Evolutionary conservation across 2,888 invertebrate genomes (phyloP).

Genomic region (Metallyticus violacea): DNA sequence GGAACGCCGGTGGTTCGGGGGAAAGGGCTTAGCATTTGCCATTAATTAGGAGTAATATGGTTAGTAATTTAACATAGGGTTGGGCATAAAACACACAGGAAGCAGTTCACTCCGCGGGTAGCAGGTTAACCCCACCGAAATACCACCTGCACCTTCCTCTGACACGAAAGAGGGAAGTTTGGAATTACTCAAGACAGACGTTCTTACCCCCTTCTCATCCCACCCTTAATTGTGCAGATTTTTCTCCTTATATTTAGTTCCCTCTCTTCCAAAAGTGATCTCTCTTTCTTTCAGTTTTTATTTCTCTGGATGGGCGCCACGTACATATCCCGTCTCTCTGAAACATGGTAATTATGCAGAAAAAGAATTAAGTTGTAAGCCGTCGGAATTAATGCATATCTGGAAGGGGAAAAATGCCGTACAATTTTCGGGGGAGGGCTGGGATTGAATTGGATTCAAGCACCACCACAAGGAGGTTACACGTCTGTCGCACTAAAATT

Average conservation of each 20-base stretch:
- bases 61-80: conserved; percentile 31
- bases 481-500: conserved; percentile 28
- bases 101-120: neutral
- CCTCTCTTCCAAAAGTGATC: conserved; percentile 24
- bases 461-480: neutral
- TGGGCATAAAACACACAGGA: conserved; percentile 23
- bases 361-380: conserved; percentile 33
- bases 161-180: neutral
- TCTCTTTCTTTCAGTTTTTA: conserved; percentile 1
- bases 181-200: conserved; percentile 18
- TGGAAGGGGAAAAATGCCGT: conserved; percentile 3
- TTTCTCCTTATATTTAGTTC: neutral
- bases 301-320: neutral
- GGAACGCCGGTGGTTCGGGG: neutral
- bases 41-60: conserved; percentile 33
- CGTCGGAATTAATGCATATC: conserved; percentile 31
- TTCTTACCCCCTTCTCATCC: conserved; percentile 14
- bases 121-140: conserved; percentile 26
- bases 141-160: conserved; percentile 28
- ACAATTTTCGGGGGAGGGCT: neutral
- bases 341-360: conserved; percentile 28
- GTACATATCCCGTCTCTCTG: neutral
- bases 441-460: neutral
- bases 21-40: conserved; percentile 17
- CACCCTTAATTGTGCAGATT: conserved; percentile 27